Percentiles rank a stretch among this genome's conserved stretches.
Conservation (phyloP, 1,140 invertebrate species). For the Tribolium castaneum region DNA sequence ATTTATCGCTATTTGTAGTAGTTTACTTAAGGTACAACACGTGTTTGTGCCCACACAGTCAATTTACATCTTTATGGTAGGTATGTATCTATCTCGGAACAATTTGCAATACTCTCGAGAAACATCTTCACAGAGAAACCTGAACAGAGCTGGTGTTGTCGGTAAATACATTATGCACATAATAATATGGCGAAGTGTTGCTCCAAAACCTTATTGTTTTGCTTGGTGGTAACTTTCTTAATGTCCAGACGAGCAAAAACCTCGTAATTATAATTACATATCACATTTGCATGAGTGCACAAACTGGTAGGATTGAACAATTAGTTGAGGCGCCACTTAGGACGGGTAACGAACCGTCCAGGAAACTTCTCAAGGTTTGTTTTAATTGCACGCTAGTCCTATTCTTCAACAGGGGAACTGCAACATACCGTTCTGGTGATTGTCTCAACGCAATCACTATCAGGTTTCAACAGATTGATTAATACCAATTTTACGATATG, state of each 20-base stretch:
- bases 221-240: too few species aligned
- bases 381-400: neutral
- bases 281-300: neutral
- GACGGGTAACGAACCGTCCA: neutral
- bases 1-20: constrained; percentile 17
- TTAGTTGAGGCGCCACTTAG: neutral
- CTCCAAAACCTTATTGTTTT: too few species aligned
- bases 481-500: neutral
- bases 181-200: too few species aligned
- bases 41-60: constrained; percentile 13
- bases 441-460: too few species aligned
- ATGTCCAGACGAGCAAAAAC: too few species aligned
- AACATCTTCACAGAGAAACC: neutral
- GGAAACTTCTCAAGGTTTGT: neutral
- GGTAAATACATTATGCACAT: too few species aligned
- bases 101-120: constrained; percentile 1
- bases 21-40: neutral
- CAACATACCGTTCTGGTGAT: neutral
- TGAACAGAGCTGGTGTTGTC: too few species aligned
- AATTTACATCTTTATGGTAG: constrained; percentile 14
- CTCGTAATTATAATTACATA: neutral
- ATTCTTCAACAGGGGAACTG: neutral
- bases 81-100: neutral
- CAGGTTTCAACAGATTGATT: neutral
- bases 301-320: neutral